phyloP scores from a whole-genome alignment of 1,140 invertebrate species.

The Steinernema khuongi region DNA sequence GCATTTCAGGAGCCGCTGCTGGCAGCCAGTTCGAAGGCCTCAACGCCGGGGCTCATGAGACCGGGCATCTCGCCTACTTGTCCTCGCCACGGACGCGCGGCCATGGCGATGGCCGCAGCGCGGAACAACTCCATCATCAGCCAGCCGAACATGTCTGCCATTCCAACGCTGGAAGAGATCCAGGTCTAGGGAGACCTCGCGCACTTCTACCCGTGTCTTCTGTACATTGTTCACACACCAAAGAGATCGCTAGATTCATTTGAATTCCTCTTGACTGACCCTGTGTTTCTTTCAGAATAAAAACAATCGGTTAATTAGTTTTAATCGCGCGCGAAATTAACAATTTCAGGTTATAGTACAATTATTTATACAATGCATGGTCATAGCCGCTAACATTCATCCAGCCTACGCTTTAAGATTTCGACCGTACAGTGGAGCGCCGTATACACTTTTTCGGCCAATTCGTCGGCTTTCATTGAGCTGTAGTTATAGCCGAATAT shows the following conservation, averaged over 20 bases:
- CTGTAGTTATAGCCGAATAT: background rate
- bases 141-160: conserved; percentile 7
- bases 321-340: too few relatives aligned
- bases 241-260: background rate
- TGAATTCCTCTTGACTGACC: too few relatives aligned
- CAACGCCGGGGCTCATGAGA: conserved; percentile 43
- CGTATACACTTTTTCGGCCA: background rate
- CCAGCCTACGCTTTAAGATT: too few relatives aligned
- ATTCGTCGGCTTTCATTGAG: background rate
- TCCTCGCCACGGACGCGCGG: conserved; percentile 54
- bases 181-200: conserved; percentile 40
- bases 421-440: background rate
- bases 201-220: conserved; percentile 11
- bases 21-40: conserved; percentile 48
- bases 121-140: conserved; percentile 29
- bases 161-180: conserved; percentile 49
- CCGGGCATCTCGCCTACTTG: conserved; percentile 54
- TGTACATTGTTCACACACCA: background rate
- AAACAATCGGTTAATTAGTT: too few relatives aligned
- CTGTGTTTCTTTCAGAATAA: too few relatives aligned
- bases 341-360: too few relatives aligned
- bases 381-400: too few relatives aligned
- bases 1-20: conserved; percentile 51
- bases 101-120: conserved; percentile 44
- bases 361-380: too few relatives aligned